A percentile compares a stretch with the other conserved stretches of the same genome.
phyloP scores from a whole-genome alignment of 2,888 invertebrate species.

The Hydraecia micacea region DNA sequence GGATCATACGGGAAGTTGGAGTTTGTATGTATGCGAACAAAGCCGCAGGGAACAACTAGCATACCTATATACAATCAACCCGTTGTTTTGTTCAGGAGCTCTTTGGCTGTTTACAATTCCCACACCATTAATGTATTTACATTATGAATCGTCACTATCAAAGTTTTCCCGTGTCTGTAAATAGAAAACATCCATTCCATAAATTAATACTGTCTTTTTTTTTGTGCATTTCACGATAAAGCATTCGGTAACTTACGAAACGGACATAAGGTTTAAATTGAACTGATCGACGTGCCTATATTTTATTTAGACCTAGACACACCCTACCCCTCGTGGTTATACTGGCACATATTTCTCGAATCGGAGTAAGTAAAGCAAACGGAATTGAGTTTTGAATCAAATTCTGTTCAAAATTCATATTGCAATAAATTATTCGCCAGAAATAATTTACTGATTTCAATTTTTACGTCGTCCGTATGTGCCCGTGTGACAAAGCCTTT shows the following conservation, averaged over 20 bases:
- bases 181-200: slow-evolving; percentile 12
- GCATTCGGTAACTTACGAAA: background rate
- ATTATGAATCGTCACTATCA: slow-evolving; percentile 8
- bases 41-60: slow-evolving; percentile 1
- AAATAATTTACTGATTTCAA: background rate
- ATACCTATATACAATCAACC: slow-evolving; percentile 8
- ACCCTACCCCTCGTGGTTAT: background rate
- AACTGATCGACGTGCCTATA: slow-evolving; percentile 1
- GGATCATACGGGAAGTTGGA: slow-evolving; percentile 37
- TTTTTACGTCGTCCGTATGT: background rate
- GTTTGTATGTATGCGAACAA: slow-evolving; percentile 30
- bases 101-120: slow-evolving; percentile 18
- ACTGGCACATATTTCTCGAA: background rate
- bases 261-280: slow-evolving; percentile 15
- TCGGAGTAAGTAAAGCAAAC: background rate
- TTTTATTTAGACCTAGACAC: slow-evolving; percentile 11
- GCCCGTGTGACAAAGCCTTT: background rate
- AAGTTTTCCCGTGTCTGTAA: slow-evolving; percentile 11
- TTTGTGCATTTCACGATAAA: slow-evolving; percentile 11
- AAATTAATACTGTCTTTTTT: slow-evolving; percentile 16
- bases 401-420: background rate
- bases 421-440: background rate
- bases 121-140: slow-evolving; percentile 25
- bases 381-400: background rate
- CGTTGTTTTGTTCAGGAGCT: slow-evolving; percentile 28